These are phyloP conservation scores for Ennomos erosarius DNA, from an alignment of 2,888 invertebrate genomes.

Conservation along the genomic window DNA sequence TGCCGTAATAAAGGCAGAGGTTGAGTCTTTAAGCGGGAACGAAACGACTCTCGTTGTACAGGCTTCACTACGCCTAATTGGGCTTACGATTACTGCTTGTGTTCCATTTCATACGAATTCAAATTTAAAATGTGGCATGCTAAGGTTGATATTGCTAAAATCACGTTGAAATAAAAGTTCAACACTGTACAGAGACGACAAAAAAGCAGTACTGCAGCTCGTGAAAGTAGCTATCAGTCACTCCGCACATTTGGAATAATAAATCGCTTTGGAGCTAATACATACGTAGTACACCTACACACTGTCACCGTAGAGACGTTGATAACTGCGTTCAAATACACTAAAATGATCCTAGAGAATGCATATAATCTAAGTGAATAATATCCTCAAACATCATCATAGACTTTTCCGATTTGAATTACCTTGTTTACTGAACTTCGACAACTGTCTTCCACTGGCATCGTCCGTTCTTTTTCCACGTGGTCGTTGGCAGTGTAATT, in stretches of 20 bases:
- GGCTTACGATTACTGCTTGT: constrained; percentile 58
- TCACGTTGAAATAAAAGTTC: constrained; percentile 53
- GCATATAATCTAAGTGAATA: no score
- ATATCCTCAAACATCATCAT: no score
- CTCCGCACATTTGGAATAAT: no score
- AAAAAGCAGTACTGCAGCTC: constrained; percentile 13
- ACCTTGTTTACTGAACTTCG: background rate
- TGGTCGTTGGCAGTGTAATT: constrained; percentile 78
- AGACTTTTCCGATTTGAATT: background rate
- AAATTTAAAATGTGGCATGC: constrained; percentile 49
- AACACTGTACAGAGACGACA: constrained; percentile 28
- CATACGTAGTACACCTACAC: background rate
- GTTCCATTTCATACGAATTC: constrained; percentile 45
- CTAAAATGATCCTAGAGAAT: no score
- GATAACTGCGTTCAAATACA: background rate
- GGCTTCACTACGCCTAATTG: constrained; percentile 59
- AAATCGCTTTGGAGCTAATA: background rate
- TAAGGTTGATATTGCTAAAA: constrained; percentile 55
- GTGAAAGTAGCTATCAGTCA: background rate
- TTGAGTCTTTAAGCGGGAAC: constrained; percentile 56
- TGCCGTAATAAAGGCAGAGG: constrained; percentile 55
- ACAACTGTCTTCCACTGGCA: constrained; percentile 21
- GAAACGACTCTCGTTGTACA: constrained; percentile 55
- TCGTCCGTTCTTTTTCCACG: constrained; percentile 67
- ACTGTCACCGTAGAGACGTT: background rate